Evolutionary conservation across 2,888 invertebrate species (phyloP).

Genomic region (Eupithecia subumbrata): DNA sequence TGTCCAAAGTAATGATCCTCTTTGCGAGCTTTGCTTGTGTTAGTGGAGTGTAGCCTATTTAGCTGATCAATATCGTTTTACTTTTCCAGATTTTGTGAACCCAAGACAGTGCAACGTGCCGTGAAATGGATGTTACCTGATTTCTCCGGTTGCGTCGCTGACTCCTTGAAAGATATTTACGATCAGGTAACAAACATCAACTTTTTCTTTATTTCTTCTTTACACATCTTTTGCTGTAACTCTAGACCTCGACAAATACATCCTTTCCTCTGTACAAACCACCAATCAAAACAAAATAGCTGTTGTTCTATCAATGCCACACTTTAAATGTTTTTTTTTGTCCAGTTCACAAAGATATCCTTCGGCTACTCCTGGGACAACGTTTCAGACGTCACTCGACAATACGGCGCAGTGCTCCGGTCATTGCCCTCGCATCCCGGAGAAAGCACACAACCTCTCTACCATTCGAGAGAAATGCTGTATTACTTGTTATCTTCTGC

Average conservation of each 20-base stretch:
- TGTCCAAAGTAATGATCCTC: not conserved
- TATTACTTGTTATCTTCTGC: constrained; percentile 75
- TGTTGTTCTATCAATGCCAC: not conserved
- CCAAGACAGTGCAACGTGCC: constrained; percentile 80
- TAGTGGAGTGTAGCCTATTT: not conserved
- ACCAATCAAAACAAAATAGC: not conserved
- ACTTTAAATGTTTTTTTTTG: too few species aligned
- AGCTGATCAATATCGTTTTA: not conserved
- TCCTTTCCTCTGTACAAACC: not conserved
- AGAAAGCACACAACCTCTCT: constrained; percentile 86
- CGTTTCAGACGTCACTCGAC: constrained; percentile 81
- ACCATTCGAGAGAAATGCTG: constrained; percentile 84
- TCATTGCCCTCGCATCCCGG: constrained; percentile 84
- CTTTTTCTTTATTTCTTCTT: not conserved
- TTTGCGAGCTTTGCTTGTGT: not conserved
- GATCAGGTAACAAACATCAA: constrained; percentile 77
- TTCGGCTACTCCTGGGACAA: constrained; percentile 87
- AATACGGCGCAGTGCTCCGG: constrained; percentile 82
- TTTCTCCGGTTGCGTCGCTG: constrained; percentile 89
- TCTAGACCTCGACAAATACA: too few species aligned
- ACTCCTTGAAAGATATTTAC: constrained; percentile 85
- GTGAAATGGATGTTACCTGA: constrained; percentile 91
- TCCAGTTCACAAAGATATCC: constrained; percentile 73
- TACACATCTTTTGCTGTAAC: not conserved
- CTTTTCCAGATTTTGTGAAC: constrained; percentile 73